A percentile compares a stretch with the other conserved stretches of the same genome.
These are phyloP conservation scores for Hoplostethus mediterraneus DNA, from an alignment of 2,797 vertebrate species.

Conservation along the genomic window DNA sequence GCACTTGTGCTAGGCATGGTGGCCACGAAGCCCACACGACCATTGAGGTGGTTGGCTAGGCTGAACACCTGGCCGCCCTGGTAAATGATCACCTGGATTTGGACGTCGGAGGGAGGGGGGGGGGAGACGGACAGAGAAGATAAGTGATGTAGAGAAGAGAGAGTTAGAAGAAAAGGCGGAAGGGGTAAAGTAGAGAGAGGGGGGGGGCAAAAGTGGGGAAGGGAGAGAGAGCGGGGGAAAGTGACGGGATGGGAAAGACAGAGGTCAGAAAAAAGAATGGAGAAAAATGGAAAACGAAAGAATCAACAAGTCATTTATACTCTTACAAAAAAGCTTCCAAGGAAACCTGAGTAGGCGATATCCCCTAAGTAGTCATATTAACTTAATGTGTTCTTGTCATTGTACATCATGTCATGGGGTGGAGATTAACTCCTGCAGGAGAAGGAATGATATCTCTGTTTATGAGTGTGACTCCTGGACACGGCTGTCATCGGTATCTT, in stretches of 20 bases:
- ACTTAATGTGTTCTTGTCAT: not conserved
- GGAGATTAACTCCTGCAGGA: not conserved
- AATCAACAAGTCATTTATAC: not conserved
- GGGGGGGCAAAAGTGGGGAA: not conserved
- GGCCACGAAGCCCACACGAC: constrained; percentile 94
- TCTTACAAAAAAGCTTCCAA: not conserved
- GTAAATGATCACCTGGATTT: constrained; percentile 94
- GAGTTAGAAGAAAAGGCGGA: not conserved
- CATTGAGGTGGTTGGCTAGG: constrained; percentile 92
- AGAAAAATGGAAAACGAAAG: not conserved
- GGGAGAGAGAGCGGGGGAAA: not conserved
- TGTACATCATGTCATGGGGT: not conserved
- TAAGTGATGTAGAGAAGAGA: not conserved
- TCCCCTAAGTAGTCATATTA: not conserved
- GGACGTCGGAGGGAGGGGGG: not conserved
- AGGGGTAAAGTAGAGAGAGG: not conserved
- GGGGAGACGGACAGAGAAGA: not conserved
- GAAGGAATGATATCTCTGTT: not conserved
- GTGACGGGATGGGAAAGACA: not conserved
- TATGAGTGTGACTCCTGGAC: not conserved
- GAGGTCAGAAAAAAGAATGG: not conserved
- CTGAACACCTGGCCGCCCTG: constrained; percentile 97
- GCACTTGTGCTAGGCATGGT: constrained; percentile 99
- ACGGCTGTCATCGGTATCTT: not conserved
- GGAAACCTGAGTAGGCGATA: not conserved